These are phyloP conservation scores for Apocrypta bakeri DNA, from an alignment of 1,140 invertebrate genomes.

Conservation along the genomic window DNA sequence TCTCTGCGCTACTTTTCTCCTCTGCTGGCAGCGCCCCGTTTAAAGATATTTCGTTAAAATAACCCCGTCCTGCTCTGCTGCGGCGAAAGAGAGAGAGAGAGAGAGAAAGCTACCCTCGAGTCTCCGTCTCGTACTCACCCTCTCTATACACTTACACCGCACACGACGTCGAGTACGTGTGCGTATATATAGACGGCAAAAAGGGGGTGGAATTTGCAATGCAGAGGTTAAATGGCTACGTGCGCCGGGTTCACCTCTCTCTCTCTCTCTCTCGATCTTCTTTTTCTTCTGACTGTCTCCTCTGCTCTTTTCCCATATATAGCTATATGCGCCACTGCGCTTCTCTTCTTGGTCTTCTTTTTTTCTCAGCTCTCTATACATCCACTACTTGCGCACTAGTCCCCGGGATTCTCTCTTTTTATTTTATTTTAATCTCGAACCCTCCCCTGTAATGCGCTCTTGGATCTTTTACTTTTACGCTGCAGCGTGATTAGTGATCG, in stretches of 20 bases:
- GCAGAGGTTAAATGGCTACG: conserved; percentile 74
- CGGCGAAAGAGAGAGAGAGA: conserved; percentile 37
- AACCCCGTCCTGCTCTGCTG: conserved; percentile 66
- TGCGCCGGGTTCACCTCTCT: conserved; percentile 51
- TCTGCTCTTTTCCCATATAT: not conserved
- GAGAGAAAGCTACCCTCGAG: conserved; percentile 45
- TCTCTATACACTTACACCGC: conserved; percentile 48
- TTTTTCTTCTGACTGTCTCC: not conserved
- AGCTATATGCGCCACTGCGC: too few relatives aligned
- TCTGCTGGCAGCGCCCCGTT: conserved; percentile 62
- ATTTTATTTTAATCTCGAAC: conserved; percentile 21
- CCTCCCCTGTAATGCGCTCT: not conserved
- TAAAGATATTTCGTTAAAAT: conserved; percentile 76
- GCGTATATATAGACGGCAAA: conserved; percentile 60
- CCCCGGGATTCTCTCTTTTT: conserved; percentile 32
- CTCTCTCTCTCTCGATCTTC: conserved; percentile 24
- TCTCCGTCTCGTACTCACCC: conserved; percentile 24
- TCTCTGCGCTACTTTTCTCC: conserved; percentile 54
- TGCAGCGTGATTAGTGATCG: too few relatives aligned
- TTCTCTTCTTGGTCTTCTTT: not conserved
- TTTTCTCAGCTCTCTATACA: not conserved
- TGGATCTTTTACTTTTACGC: too few relatives aligned
- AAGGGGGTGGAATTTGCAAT: conserved; percentile 75
- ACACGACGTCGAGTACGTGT: conserved; percentile 47
- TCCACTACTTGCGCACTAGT: too few relatives aligned